Conservation (phyloP, 2,113 vertebrate genomes). For the Eubucco bourcierii region DNA sequence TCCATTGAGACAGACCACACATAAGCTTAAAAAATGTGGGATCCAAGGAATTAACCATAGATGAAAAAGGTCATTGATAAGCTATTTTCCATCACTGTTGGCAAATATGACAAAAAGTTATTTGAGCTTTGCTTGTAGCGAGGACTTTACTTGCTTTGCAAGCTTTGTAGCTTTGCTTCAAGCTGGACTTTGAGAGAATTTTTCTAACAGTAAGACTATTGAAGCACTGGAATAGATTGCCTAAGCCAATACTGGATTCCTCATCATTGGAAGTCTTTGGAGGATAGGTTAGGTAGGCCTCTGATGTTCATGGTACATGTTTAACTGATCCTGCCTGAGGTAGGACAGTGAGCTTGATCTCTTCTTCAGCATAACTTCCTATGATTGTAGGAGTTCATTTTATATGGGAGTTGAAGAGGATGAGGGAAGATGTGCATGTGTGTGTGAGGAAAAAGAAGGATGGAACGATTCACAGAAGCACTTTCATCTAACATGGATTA, state of each 20-base stretch:
- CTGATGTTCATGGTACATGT: not conserved
- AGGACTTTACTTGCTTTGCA: too few species aligned
- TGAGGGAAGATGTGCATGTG: not conserved
- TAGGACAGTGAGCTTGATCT: not conserved
- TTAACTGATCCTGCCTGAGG: not conserved
- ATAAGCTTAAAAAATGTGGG: not conserved
- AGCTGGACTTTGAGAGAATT: not conserved
- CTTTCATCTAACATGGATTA: conserved; percentile 14
- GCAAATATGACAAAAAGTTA: not conserved
- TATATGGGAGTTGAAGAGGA: conserved; percentile 16
- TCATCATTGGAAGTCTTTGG: not conserved
- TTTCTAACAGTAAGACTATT: conserved; percentile 1
- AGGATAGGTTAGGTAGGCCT: not conserved
- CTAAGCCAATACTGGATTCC: not conserved
- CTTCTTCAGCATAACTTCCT: not conserved
- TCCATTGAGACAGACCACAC: not conserved
- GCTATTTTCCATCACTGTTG: not conserved
- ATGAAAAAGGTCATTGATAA: conserved; percentile 3
- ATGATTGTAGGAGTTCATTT: not conserved
- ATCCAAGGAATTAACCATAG: not conserved
- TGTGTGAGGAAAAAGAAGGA: not conserved
- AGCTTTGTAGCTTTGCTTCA: too few species aligned
- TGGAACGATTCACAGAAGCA: not conserved
- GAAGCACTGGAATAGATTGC: not conserved
- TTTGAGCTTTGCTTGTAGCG: conserved; percentile 9